These are phyloP conservation scores for Lochmaea capreae DNA, from an alignment of 2,888 invertebrate species.

Conservation along the genomic window DNA sequence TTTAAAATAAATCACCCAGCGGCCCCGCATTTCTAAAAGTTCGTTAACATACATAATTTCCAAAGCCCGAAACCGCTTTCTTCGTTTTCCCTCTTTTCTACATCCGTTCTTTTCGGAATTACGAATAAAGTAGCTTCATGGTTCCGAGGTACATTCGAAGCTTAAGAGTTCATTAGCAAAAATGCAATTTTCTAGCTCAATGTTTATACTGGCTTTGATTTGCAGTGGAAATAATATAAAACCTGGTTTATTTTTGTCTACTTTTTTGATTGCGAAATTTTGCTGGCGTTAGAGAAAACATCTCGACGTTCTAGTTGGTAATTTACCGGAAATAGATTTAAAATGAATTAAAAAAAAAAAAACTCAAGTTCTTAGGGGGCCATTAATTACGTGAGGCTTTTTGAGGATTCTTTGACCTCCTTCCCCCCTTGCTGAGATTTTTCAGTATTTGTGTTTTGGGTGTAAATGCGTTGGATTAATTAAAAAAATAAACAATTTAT, in stretches of 20 bases:
- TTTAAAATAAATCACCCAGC: background rate
- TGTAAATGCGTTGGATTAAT: too few relatives aligned
- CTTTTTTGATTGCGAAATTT: background rate
- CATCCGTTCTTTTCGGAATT: background rate
- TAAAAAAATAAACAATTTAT: too few relatives aligned
- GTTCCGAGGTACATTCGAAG: background rate
- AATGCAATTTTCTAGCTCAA: constrained; percentile 3
- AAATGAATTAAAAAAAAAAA: background rate
- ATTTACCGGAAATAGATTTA: background rate
- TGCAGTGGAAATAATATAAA: constrained; percentile 4
- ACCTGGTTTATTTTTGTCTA: background rate
- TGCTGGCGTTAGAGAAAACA: background rate
- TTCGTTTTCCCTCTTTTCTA: background rate
- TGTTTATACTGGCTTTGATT: background rate
- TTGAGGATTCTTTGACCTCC: too few relatives aligned
- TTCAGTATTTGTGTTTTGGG: too few relatives aligned
- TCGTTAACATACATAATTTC: constrained; percentile 3
- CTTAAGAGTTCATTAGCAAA: constrained; percentile 8
- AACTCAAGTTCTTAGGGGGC: too few relatives aligned
- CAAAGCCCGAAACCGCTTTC: background rate
- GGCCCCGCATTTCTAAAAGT: background rate
- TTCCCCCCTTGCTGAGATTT: too few relatives aligned
- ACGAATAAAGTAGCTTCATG: background rate
- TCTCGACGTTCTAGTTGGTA: background rate
- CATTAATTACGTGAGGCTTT: too few relatives aligned